These are phyloP conservation scores for Dorcus parallelipipedus DNA, from an alignment of 2,888 invertebrate species.

Conservation along the genomic window DNA sequence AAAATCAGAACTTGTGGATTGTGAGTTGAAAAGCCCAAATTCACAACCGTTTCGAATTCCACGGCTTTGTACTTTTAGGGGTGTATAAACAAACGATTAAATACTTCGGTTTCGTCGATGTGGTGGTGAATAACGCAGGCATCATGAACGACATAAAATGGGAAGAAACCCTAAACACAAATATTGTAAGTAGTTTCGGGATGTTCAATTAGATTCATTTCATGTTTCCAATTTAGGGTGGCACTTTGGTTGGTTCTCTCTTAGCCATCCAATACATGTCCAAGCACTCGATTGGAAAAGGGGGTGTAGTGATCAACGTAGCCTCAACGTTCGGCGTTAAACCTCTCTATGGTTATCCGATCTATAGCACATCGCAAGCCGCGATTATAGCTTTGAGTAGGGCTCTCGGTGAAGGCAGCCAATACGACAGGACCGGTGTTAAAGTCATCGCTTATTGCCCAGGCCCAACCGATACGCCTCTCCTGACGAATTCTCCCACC, in stretches of 20 bases:
- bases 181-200: slow-evolving; percentile 33
- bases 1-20: slow-evolving; percentile 25
- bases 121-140: slow-evolving; percentile 71
- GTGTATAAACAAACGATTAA: slow-evolving; percentile 48
- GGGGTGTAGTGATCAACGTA: slow-evolving; percentile 63
- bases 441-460: slow-evolving; percentile 51
- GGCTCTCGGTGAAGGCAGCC: slow-evolving; percentile 36
- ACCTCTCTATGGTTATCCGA: slow-evolving; percentile 52
- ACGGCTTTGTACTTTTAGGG: slow-evolving; percentile 33
- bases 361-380: slow-evolving; percentile 55
- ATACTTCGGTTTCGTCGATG: slow-evolving; percentile 51
- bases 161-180: slow-evolving; percentile 64
- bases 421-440: slow-evolving; percentile 52
- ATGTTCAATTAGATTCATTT: neutral
- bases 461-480: slow-evolving; percentile 51
- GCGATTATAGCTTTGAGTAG: slow-evolving; percentile 37
- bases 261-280: slow-evolving; percentile 57
- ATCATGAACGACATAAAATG: slow-evolving; percentile 74
- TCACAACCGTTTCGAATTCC: neutral
- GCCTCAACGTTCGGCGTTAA: slow-evolving; percentile 59
- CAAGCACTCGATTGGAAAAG: slow-evolving; percentile 54
- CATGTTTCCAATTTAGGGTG: slow-evolving; percentile 36
- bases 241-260: slow-evolving; percentile 46
- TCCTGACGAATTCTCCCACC: slow-evolving; percentile 36
- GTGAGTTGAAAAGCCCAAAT: slow-evolving; percentile 10